Evolutionary conservation across 2,888 invertebrate genomes (phyloP).

Genomic region (Cephonodes hylas): DNA sequence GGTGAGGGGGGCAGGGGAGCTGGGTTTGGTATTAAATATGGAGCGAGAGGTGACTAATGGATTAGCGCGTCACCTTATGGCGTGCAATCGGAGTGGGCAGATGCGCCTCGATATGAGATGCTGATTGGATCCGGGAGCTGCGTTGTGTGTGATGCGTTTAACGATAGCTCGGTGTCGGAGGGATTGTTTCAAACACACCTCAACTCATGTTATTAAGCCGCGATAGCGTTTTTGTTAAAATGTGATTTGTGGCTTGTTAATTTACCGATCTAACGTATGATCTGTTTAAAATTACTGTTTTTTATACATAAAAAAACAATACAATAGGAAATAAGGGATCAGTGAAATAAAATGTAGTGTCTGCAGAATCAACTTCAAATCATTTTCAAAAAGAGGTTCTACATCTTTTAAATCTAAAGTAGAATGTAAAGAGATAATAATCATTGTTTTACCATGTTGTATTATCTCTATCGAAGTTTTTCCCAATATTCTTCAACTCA

Average conservation of each 20-base stretch:
- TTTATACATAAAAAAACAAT: no score
- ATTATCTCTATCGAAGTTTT: no score
- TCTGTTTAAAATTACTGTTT: no score
- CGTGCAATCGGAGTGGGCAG: slow-evolving; percentile 63
- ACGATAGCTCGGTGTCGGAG: not conserved
- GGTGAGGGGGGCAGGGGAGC: slow-evolving; percentile 24
- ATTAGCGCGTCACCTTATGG: slow-evolving; percentile 73
- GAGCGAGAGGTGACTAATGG: slow-evolving; percentile 75
- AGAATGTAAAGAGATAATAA: no score
- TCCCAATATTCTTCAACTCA: no score
- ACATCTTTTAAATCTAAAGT: no score
- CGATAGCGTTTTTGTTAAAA: not conserved
- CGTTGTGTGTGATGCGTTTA: slow-evolving; percentile 6
- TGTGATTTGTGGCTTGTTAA: not conserved
- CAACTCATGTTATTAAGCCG: not conserved
- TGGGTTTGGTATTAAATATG: slow-evolving; percentile 61
- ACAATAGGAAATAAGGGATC: no score
- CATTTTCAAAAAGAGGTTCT: no score
- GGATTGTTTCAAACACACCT: not conserved
- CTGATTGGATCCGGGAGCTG: slow-evolving; percentile 45
- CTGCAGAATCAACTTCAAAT: no score
- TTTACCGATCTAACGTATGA: not conserved
- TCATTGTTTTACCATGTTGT: no score
- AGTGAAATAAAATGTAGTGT: no score
- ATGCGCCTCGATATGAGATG: slow-evolving; percentile 49